Evolutionary conservation across 2,113 vertebrate genomes (phyloP).

Genomic region (Hylia prasina): DNA sequence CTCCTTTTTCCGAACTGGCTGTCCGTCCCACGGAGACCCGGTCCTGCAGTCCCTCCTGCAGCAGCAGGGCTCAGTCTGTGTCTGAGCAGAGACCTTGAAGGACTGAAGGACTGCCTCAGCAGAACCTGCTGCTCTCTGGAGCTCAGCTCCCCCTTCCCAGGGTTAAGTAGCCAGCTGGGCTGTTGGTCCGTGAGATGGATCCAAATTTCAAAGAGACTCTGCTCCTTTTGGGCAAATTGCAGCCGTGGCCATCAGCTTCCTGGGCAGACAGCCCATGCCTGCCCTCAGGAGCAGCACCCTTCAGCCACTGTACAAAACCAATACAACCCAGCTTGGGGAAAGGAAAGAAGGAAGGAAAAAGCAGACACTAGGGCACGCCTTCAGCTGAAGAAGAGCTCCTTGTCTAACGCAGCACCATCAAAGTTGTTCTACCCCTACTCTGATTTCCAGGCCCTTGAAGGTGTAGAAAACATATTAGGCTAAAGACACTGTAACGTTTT

Average conservation of each 20-base stretch:
- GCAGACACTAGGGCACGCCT: neutral
- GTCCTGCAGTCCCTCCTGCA: neutral
- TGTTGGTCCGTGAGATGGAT: neutral
- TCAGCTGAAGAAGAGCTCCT: neutral
- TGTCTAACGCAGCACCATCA: neutral
- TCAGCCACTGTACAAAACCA: neutral
- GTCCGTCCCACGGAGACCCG: fast-evolving
- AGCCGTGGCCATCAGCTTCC: neutral
- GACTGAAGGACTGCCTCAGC: neutral
- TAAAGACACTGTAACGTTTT: neutral
- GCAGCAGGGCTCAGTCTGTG: neutral
- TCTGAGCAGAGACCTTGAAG: neutral
- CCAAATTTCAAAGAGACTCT: neutral
- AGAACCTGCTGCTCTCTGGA: neutral
- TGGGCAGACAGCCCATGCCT: neutral
- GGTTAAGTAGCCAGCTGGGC: neutral
- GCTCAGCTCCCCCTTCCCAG: neutral
- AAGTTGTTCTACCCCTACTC: neutral
- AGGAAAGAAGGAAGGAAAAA: neutral
- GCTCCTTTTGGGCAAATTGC: neutral
- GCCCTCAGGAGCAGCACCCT: neutral
- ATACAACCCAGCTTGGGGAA: neutral
- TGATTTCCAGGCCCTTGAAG: neutral
- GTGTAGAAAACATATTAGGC: neutral
- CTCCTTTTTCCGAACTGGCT: too few species aligned